Percentiles rank a stretch among this genome's conserved stretches.
Conservation (phyloP, 2,797 vertebrate species). For the Percopsis omiscomaycus region DNA sequence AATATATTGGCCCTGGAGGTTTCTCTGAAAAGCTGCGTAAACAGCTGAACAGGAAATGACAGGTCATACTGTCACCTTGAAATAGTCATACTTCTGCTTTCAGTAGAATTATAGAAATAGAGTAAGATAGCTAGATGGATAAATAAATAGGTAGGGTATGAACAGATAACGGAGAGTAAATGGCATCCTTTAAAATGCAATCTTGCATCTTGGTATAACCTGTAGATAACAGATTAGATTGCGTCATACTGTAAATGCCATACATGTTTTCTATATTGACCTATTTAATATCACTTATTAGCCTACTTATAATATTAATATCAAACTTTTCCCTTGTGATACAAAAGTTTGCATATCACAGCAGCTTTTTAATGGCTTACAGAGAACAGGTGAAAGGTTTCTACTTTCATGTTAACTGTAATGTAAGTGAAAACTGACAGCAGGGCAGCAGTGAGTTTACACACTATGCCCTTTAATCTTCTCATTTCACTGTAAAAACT, state of each 20-base stretch:
- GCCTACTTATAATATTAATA: too few species aligned
- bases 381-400: background rate
- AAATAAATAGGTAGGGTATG: constrained; percentile 5
- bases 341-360: too few species aligned
- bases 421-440: too few species aligned
- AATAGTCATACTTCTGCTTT: constrained; percentile 70
- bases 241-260: too few species aligned
- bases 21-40: constrained; percentile 64
- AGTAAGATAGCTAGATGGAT: constrained; percentile 14
- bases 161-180: constrained; percentile 5
- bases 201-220: background rate
- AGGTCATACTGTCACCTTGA: constrained; percentile 63
- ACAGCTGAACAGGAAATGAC: constrained; percentile 81
- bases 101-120: constrained; percentile 32
- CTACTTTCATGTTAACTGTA: background rate
- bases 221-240: too few species aligned
- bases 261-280: too few species aligned
- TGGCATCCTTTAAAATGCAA: background rate
- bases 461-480: too few species aligned
- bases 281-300: too few species aligned
- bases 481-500: too few species aligned
- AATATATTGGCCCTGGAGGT: constrained; percentile 48
- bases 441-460: too few species aligned
- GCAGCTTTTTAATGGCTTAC: too few species aligned
- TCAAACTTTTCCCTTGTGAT: too few species aligned